A percentile compares a stretch with the other conserved stretches of the same genome.
Evolutionary conservation across 2,888 invertebrate genomes (phyloP).

Genomic region (Rotaria magnacalcarata): DNA sequence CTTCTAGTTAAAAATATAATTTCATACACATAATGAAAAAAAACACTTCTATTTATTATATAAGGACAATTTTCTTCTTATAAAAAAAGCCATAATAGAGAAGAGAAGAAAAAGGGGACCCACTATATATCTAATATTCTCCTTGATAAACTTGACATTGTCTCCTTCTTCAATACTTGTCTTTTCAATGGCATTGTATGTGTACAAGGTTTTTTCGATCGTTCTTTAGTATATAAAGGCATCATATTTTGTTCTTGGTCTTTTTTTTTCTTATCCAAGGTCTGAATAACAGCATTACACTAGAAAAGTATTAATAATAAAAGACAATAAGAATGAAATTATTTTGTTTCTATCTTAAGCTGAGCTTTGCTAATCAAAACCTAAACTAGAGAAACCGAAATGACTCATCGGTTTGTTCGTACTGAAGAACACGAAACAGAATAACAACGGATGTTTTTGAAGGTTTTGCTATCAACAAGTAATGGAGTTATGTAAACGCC

Average conservation of each 20-base stretch:
- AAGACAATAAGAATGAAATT: not conserved
- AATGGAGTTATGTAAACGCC: not conserved
- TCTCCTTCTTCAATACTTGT: not conserved
- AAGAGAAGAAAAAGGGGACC: not conserved
- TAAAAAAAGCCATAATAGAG: not conserved
- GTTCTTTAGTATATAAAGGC: conserved; percentile 1
- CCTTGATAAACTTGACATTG: conserved; percentile 25
- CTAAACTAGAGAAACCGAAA: not conserved
- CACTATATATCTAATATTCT: not conserved
- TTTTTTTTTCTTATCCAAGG: not conserved
- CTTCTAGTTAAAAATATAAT: not conserved
- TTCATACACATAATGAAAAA: not conserved
- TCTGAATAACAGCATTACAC: not conserved
- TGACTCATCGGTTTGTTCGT: not conserved
- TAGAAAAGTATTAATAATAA: not conserved
- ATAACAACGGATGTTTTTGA: conserved; percentile 29
- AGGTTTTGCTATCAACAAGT: not conserved
- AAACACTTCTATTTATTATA: not conserved
- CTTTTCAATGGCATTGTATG: conserved; percentile 29
- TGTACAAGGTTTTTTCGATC: conserved; percentile 25
- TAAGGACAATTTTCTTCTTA: not conserved
- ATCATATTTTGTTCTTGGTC: conserved; percentile 12
- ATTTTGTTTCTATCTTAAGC: not conserved
- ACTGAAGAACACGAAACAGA: not conserved
- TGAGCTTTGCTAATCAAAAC: not conserved